A percentile compares a stretch with the other conserved stretches of the same genome.
These are phyloP conservation scores for Cantharis flavilabris DNA, from an alignment of 2,888 invertebrate species.

Conservation along the genomic window DNA sequence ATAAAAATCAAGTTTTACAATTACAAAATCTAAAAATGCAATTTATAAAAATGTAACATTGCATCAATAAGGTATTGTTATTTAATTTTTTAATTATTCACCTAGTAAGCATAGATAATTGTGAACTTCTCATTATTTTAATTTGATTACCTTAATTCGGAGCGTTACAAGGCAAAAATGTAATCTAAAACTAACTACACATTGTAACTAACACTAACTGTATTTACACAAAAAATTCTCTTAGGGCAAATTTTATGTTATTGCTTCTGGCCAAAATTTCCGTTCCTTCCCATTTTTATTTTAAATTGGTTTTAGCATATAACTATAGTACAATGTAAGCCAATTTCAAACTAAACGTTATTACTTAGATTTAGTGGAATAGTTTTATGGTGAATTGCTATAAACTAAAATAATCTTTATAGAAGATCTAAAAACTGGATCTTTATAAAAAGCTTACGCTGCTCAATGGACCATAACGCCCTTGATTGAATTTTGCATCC, in stretches of 20 bases:
- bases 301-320: not conserved
- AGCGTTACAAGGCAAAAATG: not conserved
- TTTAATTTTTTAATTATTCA: not conserved
- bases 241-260: not conserved
- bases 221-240: slow-evolving; percentile 2
- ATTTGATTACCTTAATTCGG: not conserved
- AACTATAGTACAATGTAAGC: not conserved
- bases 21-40: not conserved
- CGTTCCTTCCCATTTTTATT: slow-evolving; percentile 6
- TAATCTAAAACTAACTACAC: not conserved
- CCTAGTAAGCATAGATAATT: not conserved
- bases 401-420: slow-evolving; percentile 26
- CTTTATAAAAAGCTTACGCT: slow-evolving; percentile 24
- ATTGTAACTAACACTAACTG: not conserved
- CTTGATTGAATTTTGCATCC: slow-evolving; percentile 35
- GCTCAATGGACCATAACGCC: slow-evolving; percentile 34
- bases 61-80: not conserved
- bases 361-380: slow-evolving; percentile 16
- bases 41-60: not conserved
- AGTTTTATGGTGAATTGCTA: slow-evolving; percentile 15
- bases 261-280: not conserved
- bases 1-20: not conserved
- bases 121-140: not conserved
- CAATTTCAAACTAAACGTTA: slow-evolving; percentile 8
- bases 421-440: slow-evolving; percentile 27